A percentile compares a stretch with the other conserved stretches of the same genome.
phyloP scores from a whole-genome alignment of 92 coral and sea anemone species.

The Zoanthus solanderi region DNA sequence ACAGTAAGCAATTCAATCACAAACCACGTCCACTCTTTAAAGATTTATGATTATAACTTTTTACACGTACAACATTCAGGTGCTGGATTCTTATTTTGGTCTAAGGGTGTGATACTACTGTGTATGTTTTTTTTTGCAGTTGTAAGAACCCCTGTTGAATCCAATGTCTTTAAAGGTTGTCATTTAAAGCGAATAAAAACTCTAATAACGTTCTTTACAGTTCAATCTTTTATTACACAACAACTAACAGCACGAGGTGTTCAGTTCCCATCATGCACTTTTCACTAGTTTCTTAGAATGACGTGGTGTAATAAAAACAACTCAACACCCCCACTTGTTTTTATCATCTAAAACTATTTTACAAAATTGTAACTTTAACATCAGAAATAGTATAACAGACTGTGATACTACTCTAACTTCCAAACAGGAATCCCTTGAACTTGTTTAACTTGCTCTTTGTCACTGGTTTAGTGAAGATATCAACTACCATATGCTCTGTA shows the following conservation, averaged over 20 bases:
- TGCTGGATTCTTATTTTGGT: no score
- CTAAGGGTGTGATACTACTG: no score
- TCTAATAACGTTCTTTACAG: not conserved
- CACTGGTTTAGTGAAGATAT: constrained; percentile 37
- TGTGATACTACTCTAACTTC: constrained; percentile 4
- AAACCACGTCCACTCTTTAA: no score
- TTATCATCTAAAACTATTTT: constrained; percentile 21
- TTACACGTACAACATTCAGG: no score
- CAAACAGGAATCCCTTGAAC: constrained; percentile 24
- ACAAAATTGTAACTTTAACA: not conserved
- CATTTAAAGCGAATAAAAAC: not conserved
- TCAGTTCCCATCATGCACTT: not conserved
- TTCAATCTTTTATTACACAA: not conserved
- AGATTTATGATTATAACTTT: no score
- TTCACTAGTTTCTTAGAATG: no score
- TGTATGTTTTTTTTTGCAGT: no score
- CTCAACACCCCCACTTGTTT: constrained; percentile 23
- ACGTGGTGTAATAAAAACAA: constrained; percentile 15
- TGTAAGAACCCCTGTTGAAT: no score
- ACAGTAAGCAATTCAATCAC: no score
- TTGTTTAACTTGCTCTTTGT: constrained; percentile 18
- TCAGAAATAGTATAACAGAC: not conserved
- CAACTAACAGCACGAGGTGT: not conserved
- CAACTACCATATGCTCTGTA: constrained; percentile 27
- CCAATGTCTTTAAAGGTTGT: no score